Evolutionary conservation across 2,113 vertebrate genomes (phyloP), one percentile per base, ranked within the genome.

Genomic region (Grallaria varia): DNA sequence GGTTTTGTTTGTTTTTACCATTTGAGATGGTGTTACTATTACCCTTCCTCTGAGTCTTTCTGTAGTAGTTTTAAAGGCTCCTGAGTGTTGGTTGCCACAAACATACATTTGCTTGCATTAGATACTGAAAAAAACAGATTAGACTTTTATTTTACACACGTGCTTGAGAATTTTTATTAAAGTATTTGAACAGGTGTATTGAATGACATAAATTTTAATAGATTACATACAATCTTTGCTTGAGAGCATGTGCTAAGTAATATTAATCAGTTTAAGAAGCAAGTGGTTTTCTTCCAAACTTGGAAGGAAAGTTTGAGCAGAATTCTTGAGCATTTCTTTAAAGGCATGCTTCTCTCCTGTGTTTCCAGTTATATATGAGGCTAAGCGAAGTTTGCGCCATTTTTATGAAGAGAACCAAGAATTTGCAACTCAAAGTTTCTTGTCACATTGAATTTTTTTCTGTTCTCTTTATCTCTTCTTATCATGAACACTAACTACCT

Each of bases 321-420:
- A 72, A 24, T 35, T 62, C 27, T 40, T 31, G 20, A 88, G 35
- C 8, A 67, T 27, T 19, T 85, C 67, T 63, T 55, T 31, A 44
- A 84, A 22, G 13, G 27, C 10, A 3, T 55, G 3, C 68, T 89
- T 85, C 24, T 89, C 8, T 84, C 2, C n/a, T 44, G 16, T 73
- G 31, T 9, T 73, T 62, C 76, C 14, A 42, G 16, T 39, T 89
- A 14, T 3, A 25, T 31, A 14, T 79, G 22, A 85, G 30, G 8
- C 21, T 82, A 1, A 40, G 83, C 9, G 52, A 49, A 24, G 10
- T 52, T 74, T 19, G 12, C 1, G 1, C 39, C 1, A 0, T 55
- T 84, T 55, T 35, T 47, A 35, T 68, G 45, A 60, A 63, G 39
- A 78, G 60, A 91, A 31, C 5, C 4, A 80, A 66, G 24, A 68